Conservation (phyloP, 2,888 invertebrate genomes). For the Candidula unifasciata region DNA sequence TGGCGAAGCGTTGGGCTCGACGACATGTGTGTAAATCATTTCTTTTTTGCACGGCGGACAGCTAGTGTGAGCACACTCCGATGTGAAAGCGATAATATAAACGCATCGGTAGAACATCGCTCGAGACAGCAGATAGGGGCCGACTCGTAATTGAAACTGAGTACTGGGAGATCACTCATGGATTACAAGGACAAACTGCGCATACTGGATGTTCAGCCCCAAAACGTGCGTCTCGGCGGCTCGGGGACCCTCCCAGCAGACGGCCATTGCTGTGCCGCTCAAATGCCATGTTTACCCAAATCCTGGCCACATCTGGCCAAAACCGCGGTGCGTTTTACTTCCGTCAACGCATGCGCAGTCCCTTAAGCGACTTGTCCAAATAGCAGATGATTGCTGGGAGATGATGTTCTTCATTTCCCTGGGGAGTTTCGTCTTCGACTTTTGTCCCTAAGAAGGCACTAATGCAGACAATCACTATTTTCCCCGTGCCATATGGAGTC, state of each 20-base stretch:
- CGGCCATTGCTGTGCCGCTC: conserved; percentile 37
- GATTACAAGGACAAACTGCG: conserved; percentile 44
- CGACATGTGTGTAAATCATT: conserved; percentile 14
- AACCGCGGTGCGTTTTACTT: conserved; percentile 47
- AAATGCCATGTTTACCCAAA: conserved; percentile 48
- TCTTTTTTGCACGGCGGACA: conserved; percentile 5
- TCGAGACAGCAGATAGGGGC: conserved; percentile 40
- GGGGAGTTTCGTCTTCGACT: conserved; percentile 32
- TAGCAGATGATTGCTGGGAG: conserved; percentile 37
- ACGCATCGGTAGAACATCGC: conserved; percentile 14
- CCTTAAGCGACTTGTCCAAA: conserved; percentile 49
- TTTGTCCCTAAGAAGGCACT: conserved; percentile 23
- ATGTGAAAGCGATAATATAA: conserved; percentile 36
- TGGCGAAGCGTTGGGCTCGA: neutral
- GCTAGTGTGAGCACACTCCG: neutral
- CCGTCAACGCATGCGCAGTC: conserved; percentile 47
- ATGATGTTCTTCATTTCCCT: conserved; percentile 44
- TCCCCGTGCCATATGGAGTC: conserved; percentile 38
- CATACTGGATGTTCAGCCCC: conserved; percentile 18
- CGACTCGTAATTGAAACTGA: conserved; percentile 46
- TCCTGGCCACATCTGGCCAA: conserved; percentile 41
- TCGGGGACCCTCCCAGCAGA: neutral
- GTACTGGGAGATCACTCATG: conserved; percentile 41
- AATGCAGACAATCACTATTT: conserved; percentile 33
- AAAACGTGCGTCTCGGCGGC: conserved; percentile 41